Evolutionary conservation across 2,797 vertebrate genomes (phyloP).

Genomic region (Spea hammondii): DNA sequence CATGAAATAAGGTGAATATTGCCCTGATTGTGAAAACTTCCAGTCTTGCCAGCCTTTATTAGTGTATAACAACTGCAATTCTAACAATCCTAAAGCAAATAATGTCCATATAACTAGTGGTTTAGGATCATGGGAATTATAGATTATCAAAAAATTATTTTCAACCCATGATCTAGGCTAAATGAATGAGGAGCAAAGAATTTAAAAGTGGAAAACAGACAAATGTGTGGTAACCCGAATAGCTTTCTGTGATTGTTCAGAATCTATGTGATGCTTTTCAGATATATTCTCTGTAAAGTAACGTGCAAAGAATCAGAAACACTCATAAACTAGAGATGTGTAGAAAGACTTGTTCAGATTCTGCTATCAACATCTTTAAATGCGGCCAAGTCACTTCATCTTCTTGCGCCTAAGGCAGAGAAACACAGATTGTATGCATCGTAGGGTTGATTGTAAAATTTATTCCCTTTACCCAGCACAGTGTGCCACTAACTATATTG

Average conservation of each 20-base stretch:
- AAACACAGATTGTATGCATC: constrained; percentile 37
- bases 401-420: constrained; percentile 19
- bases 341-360: background rate
- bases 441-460: constrained; percentile 31
- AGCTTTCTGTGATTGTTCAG: background rate
- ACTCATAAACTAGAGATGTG: background rate
- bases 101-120: no score
- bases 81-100: no score
- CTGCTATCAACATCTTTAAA: constrained; percentile 21
- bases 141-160: no score
- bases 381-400: constrained; percentile 31
- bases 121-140: no score
- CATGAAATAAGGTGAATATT: no score
- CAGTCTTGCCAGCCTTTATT: no score
- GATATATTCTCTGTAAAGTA: no score
- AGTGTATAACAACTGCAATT: no score
- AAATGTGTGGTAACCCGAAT: background rate
- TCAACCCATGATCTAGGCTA: background rate
- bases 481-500: constrained; percentile 45
- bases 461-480: constrained; percentile 40
- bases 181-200: background rate
- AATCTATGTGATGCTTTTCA: no score
- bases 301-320: no score
- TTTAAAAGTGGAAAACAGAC: background rate
- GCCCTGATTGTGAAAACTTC: no score